These are phyloP conservation scores for Anoura caudifer DNA, from an alignment of 2,113 vertebrate genomes.

Conservation along the genomic window DNA sequence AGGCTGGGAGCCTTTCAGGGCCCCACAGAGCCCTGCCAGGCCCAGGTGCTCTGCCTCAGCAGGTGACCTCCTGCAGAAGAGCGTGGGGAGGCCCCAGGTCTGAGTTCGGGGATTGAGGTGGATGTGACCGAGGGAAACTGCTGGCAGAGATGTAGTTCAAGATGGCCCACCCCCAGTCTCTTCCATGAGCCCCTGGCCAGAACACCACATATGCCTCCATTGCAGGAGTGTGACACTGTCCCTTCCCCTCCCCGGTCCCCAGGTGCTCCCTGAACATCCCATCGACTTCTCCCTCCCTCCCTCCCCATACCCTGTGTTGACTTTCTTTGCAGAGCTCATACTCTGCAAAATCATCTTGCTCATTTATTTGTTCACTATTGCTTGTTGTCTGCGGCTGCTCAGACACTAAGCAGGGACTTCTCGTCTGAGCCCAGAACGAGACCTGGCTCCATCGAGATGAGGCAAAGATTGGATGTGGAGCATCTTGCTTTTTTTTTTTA, in stretches of 20 bases:
- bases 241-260: not conserved
- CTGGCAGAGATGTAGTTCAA: not conserved
- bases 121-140: accelerated
- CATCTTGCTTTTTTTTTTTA: too few species aligned
- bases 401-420: too few species aligned
- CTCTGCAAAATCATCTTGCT: not conserved
- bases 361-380: not conserved
- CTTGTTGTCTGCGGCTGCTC: not conserved
- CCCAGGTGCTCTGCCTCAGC: not conserved
- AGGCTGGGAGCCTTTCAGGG: not conserved
- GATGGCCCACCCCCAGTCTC: accelerated
- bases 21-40: not conserved
- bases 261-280: accelerated
- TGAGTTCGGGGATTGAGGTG: not conserved
- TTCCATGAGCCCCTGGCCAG: not conserved
- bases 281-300: accelerated
- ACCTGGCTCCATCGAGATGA: not conserved
- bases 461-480: not conserved
- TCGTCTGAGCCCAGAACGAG: not conserved
- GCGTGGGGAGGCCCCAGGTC: not conserved
- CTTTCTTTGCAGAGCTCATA: not conserved
- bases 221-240: not conserved
- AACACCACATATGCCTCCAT: not conserved
- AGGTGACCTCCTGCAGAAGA: not conserved
- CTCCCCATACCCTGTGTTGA: not conserved